Evolutionary conservation across 2,113 vertebrate genomes (phyloP).

Genomic region (Heteronetta atricapilla): DNA sequence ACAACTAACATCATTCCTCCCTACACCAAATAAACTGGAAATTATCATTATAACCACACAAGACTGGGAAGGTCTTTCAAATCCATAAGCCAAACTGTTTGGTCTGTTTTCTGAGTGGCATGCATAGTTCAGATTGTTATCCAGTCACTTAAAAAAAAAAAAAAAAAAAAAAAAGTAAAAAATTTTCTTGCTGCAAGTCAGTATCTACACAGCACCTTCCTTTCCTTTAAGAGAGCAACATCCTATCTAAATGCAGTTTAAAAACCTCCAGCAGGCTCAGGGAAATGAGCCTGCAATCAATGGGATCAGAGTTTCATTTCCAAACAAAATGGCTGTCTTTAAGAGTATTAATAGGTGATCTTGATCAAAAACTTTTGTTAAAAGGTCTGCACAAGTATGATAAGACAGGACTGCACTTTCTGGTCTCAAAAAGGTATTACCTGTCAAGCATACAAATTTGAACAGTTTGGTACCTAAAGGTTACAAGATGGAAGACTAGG

Average conservation of each 20-base stretch:
- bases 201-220: background rate
- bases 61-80: background rate
- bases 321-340: background rate
- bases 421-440: background rate
- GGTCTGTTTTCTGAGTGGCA: background rate
- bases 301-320: background rate
- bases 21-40: background rate
- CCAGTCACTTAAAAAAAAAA: no score
- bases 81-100: no score
- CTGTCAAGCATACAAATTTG: background rate
- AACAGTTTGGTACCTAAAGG: background rate
- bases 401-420: background rate
- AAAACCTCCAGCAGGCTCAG: background rate
- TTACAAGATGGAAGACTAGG: background rate
- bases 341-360: background rate
- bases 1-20: background rate
- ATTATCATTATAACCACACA: background rate
- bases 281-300: background rate
- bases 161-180: background rate
- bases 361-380: background rate
- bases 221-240: background rate
- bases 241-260: background rate
- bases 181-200: background rate
- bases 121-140: background rate
- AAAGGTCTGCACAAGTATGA: background rate